Percentiles rank a stretch among this genome's conserved stretches.
These are phyloP conservation scores for Chiroxiphia lanceolata DNA, from an alignment of 2,797 vertebrate genomes.

Conservation along the genomic window DNA sequence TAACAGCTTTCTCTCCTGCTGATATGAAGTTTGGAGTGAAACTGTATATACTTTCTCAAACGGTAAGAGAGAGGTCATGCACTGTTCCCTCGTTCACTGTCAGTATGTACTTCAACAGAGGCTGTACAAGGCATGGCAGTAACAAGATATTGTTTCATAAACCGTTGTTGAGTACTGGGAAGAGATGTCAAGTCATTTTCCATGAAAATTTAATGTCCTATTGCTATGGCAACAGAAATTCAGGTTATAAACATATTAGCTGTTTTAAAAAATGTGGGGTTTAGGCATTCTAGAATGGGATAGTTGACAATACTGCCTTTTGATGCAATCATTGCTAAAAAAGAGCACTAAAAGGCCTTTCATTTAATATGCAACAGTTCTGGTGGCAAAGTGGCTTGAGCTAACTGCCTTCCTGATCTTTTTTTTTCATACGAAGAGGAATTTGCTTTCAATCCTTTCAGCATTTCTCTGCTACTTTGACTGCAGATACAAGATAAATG, in stretches of 20 bases:
- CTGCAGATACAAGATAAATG: background rate
- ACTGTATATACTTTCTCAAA: background rate
- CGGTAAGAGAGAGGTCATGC: background rate
- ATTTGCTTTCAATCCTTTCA: background rate
- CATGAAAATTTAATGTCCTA: conserved; percentile 19
- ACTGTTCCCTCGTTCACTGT: background rate
- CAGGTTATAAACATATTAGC: background rate
- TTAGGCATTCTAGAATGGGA: background rate
- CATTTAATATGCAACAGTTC: background rate
- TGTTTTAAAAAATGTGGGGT: background rate
- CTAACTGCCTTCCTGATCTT: background rate
- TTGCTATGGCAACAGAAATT: conserved; percentile 4
- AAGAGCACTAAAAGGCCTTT: background rate
- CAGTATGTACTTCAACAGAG: background rate
- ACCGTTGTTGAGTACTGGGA: background rate
- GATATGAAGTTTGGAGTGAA: background rate
- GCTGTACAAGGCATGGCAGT: background rate
- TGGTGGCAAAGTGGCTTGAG: background rate
- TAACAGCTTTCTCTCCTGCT: background rate
- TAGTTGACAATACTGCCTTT: background rate
- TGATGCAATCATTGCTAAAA: background rate
- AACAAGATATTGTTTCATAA: background rate
- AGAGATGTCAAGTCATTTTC: background rate
- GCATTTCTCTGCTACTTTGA: background rate
- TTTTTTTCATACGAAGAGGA: background rate